A percentile compares a stretch with the other conserved stretches of the same genome.
These are phyloP conservation scores for Hermatobates lingyangjiaoensis DNA, from an alignment of 1,140 invertebrate genomes.

Conservation along the genomic window DNA sequence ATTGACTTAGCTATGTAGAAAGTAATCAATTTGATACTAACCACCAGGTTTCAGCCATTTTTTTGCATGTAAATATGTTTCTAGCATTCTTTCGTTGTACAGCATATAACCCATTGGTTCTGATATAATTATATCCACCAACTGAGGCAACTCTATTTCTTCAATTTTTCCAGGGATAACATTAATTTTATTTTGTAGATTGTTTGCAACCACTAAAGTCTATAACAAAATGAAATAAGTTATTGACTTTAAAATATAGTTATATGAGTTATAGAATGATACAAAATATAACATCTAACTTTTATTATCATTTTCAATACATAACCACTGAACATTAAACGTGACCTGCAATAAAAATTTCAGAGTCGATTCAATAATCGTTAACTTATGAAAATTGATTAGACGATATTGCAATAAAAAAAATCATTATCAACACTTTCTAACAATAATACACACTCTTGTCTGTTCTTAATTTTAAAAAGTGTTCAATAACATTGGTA, in stretches of 20 bases:
- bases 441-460: no score
- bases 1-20: no score
- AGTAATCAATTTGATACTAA: no score
- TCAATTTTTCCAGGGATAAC: constrained; percentile 97
- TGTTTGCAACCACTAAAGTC: constrained; percentile 76
- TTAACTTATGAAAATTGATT: neutral
- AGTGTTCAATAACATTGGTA: no score
- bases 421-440: no score
- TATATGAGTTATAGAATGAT: neutral
- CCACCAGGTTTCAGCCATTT: constrained; percentile 90
- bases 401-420: no score
- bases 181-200: constrained; percentile 64
- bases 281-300: neutral
- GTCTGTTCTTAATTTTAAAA: no score
- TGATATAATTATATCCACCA: constrained; percentile 92
- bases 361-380: neutral
- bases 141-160: constrained; percentile 87
- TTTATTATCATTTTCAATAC: neutral
- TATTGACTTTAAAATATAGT: neutral
- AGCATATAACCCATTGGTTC: constrained; percentile 99
- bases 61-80: constrained; percentile 95
- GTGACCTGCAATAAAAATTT: neutral
- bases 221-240: constrained; percentile 21
- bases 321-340: neutral
- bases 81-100: constrained; percentile 97